phyloP scores from a whole-genome alignment of 1,140 invertebrate genomes.

The Lordiphosa stackelbergi region DNA sequence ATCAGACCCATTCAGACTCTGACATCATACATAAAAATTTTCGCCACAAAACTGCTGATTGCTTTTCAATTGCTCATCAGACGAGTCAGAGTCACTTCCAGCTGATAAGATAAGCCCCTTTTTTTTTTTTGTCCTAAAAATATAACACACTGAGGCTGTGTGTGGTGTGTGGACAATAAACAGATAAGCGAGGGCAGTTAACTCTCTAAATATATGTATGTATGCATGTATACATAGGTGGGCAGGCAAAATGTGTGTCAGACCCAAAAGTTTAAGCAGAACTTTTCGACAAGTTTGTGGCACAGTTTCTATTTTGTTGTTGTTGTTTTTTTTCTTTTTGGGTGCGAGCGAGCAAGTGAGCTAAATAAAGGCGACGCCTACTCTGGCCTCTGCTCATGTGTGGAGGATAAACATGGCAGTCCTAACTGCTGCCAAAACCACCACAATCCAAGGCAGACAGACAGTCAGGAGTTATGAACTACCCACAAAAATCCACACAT shows the following conservation, averaged over 20 bases:
- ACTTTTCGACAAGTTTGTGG: slow-evolving; percentile 50
- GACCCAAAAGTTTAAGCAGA: slow-evolving; percentile 27
- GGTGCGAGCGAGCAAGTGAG: slow-evolving; percentile 9
- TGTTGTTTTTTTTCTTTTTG: slow-evolving; percentile 10
- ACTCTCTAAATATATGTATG: background rate
- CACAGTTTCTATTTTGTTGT: slow-evolving; percentile 31
- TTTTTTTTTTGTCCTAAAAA: slow-evolving; percentile 14
- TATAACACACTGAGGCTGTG: slow-evolving; percentile 19
- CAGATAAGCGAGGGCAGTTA: slow-evolving; percentile 7
- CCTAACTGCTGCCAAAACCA: slow-evolving; percentile 55
- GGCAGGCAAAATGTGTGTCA: background rate
- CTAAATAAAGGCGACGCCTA: slow-evolving; percentile 48
- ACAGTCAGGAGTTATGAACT: slow-evolving; percentile 44
- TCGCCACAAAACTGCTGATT: slow-evolving; percentile 32
- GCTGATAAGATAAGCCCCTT: slow-evolving; percentile 30
- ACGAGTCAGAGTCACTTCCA: slow-evolving; percentile 1
- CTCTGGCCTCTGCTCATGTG: slow-evolving; percentile 25
- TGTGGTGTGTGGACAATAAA: background rate
- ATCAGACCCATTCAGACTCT: background rate
- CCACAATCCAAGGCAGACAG: slow-evolving; percentile 38
- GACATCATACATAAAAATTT: slow-evolving; percentile 13
- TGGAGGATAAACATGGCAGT: slow-evolving; percentile 61
- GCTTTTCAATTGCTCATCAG: slow-evolving; percentile 45
- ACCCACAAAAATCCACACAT: slow-evolving; percentile 27
- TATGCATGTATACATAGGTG: background rate